phyloP scores from a whole-genome alignment of 37 sponge, comb jelly and placozoan species.

The Amphimedon queenslandica region DNA sequence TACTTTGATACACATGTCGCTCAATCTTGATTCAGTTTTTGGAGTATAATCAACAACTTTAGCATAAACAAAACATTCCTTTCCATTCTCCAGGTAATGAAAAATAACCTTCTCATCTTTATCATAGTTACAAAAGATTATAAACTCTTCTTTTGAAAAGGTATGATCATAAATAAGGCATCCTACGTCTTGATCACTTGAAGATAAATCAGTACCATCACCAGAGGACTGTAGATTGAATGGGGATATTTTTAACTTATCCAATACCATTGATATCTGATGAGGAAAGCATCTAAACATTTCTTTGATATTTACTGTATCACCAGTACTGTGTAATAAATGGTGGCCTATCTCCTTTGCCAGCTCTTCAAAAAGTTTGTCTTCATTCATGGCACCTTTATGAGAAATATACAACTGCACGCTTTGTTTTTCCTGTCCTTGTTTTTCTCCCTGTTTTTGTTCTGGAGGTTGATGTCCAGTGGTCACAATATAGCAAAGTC shows the following conservation, averaged over 20 bases:
- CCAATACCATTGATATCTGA: conserved; percentile 10
- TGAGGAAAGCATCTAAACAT: conserved; percentile 32
- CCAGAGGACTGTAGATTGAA: neutral
- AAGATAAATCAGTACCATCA: neutral
- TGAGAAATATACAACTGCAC: conserved; percentile 23
- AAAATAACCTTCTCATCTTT: conserved; percentile 20
- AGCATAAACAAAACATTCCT: neutral
- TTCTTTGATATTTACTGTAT: conserved; percentile 8
- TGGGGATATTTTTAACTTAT: conserved; percentile 2
- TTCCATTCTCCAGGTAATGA: neutral
- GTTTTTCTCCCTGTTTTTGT: too few relatives aligned
- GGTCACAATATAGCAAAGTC: neutral
- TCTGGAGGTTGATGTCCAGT: too few relatives aligned
- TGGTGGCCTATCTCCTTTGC: neutral
- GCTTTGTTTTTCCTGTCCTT: neutral
- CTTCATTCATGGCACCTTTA: neutral
- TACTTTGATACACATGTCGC: neutral
- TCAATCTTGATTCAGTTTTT: neutral
- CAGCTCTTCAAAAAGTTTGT: conserved; percentile 4
- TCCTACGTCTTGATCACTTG: neutral
- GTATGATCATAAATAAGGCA: neutral
- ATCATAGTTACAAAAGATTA: conserved; percentile 29
- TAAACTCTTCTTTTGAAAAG: neutral
- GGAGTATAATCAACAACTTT: conserved; percentile 7
- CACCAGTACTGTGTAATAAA: neutral